A percentile compares a stretch with the other conserved stretches of the same genome.
Conservation (phyloP, 1,140 invertebrate species). For the Temnothorax nylanderi region DNA sequence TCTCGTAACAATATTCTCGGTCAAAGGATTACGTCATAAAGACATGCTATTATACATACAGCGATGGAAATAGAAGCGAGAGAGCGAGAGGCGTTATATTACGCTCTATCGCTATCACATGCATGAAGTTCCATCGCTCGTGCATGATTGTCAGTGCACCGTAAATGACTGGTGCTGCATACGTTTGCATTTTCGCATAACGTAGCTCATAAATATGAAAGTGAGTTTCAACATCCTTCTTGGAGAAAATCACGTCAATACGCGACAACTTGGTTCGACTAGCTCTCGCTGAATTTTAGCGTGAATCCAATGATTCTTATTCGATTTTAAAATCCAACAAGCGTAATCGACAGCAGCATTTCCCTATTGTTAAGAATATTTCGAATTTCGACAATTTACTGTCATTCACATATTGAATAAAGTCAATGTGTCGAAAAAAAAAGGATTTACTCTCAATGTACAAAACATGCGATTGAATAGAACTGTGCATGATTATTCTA, state of each 20-base stretch:
- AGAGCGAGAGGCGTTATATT: slow-evolving; percentile 49
- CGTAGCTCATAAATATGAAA: slow-evolving; percentile 62
- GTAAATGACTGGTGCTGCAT: slow-evolving; percentile 61
- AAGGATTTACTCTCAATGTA: neutral
- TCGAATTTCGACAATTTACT: slow-evolving; percentile 52
- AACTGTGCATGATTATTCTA: slow-evolving; percentile 51
- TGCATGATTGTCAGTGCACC: slow-evolving; percentile 47
- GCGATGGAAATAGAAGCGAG: slow-evolving; percentile 47
- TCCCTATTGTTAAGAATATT: slow-evolving; percentile 33
- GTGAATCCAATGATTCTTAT: slow-evolving; percentile 4
- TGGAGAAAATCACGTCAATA: slow-evolving; percentile 51
- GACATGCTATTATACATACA: slow-evolving; percentile 61
- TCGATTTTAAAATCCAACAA: slow-evolving; percentile 24
- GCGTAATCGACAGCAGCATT: slow-evolving; percentile 31
- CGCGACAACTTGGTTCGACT: slow-evolving; percentile 32
- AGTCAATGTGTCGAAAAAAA: slow-evolving; percentile 35
- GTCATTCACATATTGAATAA: slow-evolving; percentile 45
- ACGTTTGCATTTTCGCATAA: slow-evolving; percentile 64
- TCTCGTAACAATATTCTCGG: slow-evolving; percentile 60
- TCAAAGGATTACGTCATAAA: slow-evolving; percentile 63
- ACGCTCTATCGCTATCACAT: slow-evolving; percentile 57
- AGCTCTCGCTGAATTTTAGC: neutral
- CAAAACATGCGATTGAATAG: slow-evolving; percentile 29
- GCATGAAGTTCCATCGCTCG: slow-evolving; percentile 53
- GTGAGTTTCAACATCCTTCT: slow-evolving; percentile 48